Percentiles rank a stretch among this genome's conserved stretches.
phyloP scores from a whole-genome alignment of 1,140 invertebrate genomes.

The Zaprionus davidi region DNA sequence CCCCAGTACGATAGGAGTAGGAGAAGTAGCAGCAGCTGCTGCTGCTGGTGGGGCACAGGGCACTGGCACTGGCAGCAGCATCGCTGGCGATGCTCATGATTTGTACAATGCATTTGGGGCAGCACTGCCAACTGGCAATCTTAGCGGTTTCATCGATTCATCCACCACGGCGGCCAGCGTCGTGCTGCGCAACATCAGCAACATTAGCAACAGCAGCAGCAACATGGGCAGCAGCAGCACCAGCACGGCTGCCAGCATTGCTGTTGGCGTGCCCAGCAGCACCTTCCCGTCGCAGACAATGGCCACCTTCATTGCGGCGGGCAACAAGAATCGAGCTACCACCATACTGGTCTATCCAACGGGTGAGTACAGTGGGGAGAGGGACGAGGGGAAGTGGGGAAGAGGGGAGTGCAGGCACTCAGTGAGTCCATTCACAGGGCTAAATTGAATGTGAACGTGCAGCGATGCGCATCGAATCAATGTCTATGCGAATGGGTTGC shows the following conservation, averaged over 20 bases:
- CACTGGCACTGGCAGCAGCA: background rate
- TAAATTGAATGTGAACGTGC: slow-evolving; percentile 6
- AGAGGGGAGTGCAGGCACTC: background rate
- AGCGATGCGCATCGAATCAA: background rate
- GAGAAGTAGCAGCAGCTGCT: background rate
- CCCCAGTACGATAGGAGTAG: background rate
- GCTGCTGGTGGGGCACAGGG: background rate
- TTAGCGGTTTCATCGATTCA: slow-evolving; percentile 71
- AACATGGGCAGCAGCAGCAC: background rate
- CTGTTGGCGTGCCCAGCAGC: background rate
- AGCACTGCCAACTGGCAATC: slow-evolving; percentile 27
- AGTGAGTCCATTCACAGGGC: background rate
- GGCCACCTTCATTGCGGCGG: slow-evolving; percentile 71
- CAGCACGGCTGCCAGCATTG: background rate
- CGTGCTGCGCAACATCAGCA: slow-evolving; percentile 44
- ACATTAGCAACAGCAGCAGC: slow-evolving; percentile 40
- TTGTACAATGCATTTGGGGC: slow-evolving; percentile 51
- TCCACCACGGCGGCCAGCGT: slow-evolving; percentile 63
- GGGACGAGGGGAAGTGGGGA: background rate
- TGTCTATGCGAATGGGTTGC: no score
- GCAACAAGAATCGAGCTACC: slow-evolving; percentile 76
- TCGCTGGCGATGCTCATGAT: background rate
- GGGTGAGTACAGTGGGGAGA: slow-evolving; percentile 61
- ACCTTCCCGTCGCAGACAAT: slow-evolving; percentile 72
- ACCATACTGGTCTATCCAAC: slow-evolving; percentile 81